phyloP scores from a whole-genome alignment of 2,888 invertebrate species.

The Leptothorax acervorum region DNA sequence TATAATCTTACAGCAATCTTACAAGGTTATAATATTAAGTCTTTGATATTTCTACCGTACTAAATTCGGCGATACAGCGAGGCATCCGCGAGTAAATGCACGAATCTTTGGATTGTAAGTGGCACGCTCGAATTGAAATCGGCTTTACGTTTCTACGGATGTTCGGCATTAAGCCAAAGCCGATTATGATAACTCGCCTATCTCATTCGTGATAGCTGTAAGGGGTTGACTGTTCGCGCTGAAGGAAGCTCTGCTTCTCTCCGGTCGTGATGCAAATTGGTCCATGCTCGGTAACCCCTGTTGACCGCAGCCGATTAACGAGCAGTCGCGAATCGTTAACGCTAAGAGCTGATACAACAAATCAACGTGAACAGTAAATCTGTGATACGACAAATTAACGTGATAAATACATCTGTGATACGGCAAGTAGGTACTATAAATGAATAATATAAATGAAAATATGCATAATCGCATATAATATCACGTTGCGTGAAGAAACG shows the following conservation, averaged over 20 bases:
- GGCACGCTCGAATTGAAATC: conserved; percentile 69
- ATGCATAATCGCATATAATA: neutral
- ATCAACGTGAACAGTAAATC: neutral
- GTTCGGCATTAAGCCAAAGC: conserved; percentile 79
- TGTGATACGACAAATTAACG: neutral
- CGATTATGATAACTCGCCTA: conserved; percentile 80
- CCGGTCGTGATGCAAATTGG: conserved; percentile 71
- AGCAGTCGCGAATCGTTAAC: conserved; percentile 48
- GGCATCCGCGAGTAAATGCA: neutral
- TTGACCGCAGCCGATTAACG: conserved; percentile 62
- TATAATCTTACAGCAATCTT: neutral
- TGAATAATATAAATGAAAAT: neutral
- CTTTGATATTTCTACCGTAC: neutral
- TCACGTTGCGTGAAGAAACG: neutral
- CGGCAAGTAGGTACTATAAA: neutral
- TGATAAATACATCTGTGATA: neutral
- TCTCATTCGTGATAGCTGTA: conserved; percentile 57
- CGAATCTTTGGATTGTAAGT: conserved; percentile 35
- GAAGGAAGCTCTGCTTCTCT: conserved; percentile 54
- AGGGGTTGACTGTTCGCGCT: conserved; percentile 48
- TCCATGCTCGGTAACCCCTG: conserved; percentile 51
- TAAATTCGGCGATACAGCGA: neutral
- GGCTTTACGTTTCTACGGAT: conserved; percentile 75
- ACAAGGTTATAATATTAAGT: neutral
- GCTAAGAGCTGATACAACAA: conserved; percentile 2